phyloP scores from a whole-genome alignment of 2,888 invertebrate species.

The Drosophila cyrtoloma region DNA sequence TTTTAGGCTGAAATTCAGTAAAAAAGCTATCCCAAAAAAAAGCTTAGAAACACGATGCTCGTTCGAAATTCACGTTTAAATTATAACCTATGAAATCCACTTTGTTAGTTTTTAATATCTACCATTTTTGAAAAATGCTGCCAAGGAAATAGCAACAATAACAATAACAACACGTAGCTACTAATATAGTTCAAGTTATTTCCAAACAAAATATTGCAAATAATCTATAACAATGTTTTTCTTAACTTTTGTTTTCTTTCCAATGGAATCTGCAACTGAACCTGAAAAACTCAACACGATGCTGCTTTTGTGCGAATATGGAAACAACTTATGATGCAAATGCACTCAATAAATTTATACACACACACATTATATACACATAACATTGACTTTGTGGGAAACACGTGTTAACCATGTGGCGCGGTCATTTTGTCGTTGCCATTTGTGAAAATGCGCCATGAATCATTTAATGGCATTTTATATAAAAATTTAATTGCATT shows the following conservation, averaged over 20 bases:
- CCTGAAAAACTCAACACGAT: conserved; percentile 36
- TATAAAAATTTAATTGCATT: conserved; percentile 75
- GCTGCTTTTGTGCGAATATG: conserved; percentile 39
- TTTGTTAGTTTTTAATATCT: not conserved
- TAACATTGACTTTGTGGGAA: conserved; percentile 50
- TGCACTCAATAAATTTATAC: conserved; percentile 42
- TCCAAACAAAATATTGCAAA: conserved; percentile 3
- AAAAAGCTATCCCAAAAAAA: not conserved
- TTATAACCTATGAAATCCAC: not conserved
- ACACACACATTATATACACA: conserved; percentile 22
- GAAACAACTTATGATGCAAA: conserved; percentile 46
- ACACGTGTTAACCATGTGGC: conserved; percentile 75
- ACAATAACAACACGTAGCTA: conserved; percentile 4
- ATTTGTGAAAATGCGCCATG: conserved; percentile 70
- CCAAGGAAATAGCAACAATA: conserved; percentile 14
- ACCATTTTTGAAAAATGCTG: no score
- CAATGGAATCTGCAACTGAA: conserved; percentile 38
- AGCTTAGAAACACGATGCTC: not conserved
- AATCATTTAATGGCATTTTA: conserved; percentile 69
- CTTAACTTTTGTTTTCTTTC: conserved; percentile 7
- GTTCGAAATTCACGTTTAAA: no score
- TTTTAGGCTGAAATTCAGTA: not conserved
- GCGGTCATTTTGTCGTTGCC: conserved; percentile 65
- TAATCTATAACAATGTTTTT: conserved; percentile 30
- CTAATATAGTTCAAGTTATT: conserved; percentile 1